Base-by-base conservation (phyloP, 2,113 vertebrate genomes). In the Aleadryas rufinucha region DNA sequence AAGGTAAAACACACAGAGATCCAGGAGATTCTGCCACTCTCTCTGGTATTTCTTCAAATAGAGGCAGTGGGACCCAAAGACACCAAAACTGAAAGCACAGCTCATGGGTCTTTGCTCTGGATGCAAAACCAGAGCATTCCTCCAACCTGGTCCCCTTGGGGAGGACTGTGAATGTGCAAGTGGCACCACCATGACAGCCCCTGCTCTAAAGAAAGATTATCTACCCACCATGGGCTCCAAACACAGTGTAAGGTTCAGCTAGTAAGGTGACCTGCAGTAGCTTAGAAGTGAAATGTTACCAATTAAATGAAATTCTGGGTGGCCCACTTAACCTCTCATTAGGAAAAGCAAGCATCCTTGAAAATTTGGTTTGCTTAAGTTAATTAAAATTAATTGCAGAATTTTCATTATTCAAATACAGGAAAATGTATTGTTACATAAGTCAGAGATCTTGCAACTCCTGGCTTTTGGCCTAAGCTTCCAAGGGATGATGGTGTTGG, bases 341-440 rank as follows among this genome's bases (percentile, higher is more conserved):
- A 80, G 53, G 33, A 88, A 66, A 61, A 89, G 21, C 30, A 86
- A 35, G 8, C 47, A 71, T 71, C 21, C 68, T 35, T 89, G 69
- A 91, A 88, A 90, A 77, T 47, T 52, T 45, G 13, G 42, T 79
- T 94, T 91, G 41, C 33, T 90, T 89, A 75, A 79, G 17, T 86
- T 80, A 93, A 87, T 87, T 91, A 80, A 75, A 84, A 91, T 31
- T 49, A 93, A 84, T 84, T 90, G 65, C 44, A 86, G n/a, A 49
- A 33, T 28, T 86, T 83, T 83, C 53, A 78, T 81, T 89, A 96
- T 70, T 86, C 37, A 63, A 89, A 69, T 39, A 78, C 16, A 87
- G 76, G 45, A 68, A 93, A 93, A 87, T 20, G 1, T 49, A 45
- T 35, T 84, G 49, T 81, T 93, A 75, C 33, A 11, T 65, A 84